Evolutionary conservation across 1,140 invertebrate genomes (phyloP).

Genomic region (Geopemphigus sp.): DNA sequence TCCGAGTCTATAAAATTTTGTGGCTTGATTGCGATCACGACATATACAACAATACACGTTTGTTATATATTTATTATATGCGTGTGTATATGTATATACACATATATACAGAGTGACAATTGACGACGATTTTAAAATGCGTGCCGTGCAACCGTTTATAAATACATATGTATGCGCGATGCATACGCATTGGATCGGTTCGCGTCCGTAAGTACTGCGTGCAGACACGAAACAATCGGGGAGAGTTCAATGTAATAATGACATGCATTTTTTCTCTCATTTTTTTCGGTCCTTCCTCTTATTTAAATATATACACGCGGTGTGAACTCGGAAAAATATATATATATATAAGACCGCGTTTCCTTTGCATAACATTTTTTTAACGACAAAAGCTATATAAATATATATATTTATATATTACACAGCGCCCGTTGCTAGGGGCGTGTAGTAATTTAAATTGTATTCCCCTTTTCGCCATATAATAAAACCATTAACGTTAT

Average conservation of each 20-base stretch:
- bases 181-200: slow-evolving; percentile 29
- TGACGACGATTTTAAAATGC: slow-evolving; percentile 18
- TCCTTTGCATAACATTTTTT: not conserved
- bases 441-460: no score
- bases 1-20: not conserved
- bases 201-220: not conserved
- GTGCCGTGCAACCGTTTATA: not conserved
- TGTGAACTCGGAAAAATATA: not conserved
- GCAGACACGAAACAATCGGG: not conserved
- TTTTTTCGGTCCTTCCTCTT: not conserved
- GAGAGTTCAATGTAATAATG: slow-evolving; percentile 30
- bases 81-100: not conserved
- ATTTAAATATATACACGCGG: not conserved
- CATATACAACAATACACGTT: not conserved
- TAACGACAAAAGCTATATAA: not conserved
- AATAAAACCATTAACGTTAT: no score
- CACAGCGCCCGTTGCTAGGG: no score
- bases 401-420: no score
- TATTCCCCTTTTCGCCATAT: no score
- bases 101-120: slow-evolving; percentile 2
- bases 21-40: slow-evolving; percentile 13
- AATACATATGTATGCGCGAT: not conserved
- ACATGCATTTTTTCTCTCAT: not conserved
- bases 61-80: not conserved
- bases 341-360: not conserved